Conservation (phyloP, 1,140 invertebrate species). For the Luehdorfia chinensis region DNA sequence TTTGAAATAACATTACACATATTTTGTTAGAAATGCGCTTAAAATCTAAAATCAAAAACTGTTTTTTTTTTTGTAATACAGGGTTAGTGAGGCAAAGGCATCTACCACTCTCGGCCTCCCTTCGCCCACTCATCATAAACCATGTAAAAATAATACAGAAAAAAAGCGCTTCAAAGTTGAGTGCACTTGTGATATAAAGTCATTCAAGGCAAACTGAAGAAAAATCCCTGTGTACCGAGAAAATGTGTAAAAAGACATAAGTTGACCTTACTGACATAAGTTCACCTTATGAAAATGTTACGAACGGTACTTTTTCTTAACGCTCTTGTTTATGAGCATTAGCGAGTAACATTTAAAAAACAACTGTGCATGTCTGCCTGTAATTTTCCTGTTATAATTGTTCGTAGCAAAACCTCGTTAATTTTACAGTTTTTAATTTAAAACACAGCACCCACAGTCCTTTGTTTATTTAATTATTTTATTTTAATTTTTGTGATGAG, state of each 20-base stretch:
- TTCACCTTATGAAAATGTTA: conserved; percentile 16
- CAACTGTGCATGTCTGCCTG: background rate
- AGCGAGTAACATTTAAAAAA: background rate
- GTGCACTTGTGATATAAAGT: conserved; percentile 35
- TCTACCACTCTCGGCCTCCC: conserved; percentile 8
- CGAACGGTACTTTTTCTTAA: background rate
- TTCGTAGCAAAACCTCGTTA: too few relatives aligned
- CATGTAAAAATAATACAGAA: conserved; percentile 41
- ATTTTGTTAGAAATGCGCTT: too few relatives aligned
- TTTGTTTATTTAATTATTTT: too few relatives aligned
- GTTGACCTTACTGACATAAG: too few relatives aligned
- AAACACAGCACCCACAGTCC: too few relatives aligned
- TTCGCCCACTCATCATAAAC: conserved; percentile 25
- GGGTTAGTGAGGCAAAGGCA: conserved; percentile 16
- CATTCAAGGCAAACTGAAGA: conserved; percentile 32
- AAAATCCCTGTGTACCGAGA: conserved; percentile 27
- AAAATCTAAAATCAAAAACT: too few relatives aligned
- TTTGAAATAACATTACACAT: too few relatives aligned
- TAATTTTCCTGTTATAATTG: too few relatives aligned
- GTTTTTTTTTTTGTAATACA: conserved; percentile 19
- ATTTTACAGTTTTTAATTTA: too few relatives aligned
- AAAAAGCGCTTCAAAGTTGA: conserved; percentile 29
- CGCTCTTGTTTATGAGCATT: conserved; percentile 5
- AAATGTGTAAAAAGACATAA: conserved; percentile 22
- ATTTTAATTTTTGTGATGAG: too few relatives aligned